Percentiles rank a stretch among this genome's conserved stretches.
Conservation (phyloP, 2,888 invertebrate genomes). For the Microdon myrmicae region DNA sequence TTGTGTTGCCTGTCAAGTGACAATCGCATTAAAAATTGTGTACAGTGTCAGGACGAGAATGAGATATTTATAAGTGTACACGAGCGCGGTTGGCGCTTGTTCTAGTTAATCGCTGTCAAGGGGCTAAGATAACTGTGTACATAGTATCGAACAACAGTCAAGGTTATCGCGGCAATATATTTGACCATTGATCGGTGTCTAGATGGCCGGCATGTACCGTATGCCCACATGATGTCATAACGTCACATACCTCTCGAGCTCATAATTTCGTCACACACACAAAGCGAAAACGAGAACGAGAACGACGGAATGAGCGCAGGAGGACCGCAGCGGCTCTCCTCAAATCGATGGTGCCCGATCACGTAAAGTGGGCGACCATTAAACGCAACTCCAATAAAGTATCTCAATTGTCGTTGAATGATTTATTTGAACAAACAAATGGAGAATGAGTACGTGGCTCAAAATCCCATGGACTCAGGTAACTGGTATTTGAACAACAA, state of each 20-base stretch:
- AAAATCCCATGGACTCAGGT: not conserved
- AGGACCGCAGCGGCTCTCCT: not conserved
- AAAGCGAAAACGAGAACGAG: slow-evolving; percentile 12
- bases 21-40: slow-evolving; percentile 55
- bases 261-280: slow-evolving; percentile 11
- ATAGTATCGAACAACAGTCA: slow-evolving; percentile 6
- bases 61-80: slow-evolving; percentile 28
- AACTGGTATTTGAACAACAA: slow-evolving; percentile 23
- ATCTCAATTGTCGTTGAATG: slow-evolving; percentile 26
- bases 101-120: slow-evolving; percentile 36
- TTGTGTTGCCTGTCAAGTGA: slow-evolving; percentile 55
- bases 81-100: slow-evolving; percentile 36
- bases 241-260: slow-evolving; percentile 6
- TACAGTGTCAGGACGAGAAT: slow-evolving; percentile 37
- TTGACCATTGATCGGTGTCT: slow-evolving; percentile 3
- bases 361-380: slow-evolving; percentile 24
- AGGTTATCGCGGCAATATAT: not conserved
- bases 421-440: slow-evolving; percentile 21
- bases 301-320: not conserved
- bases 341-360: no score
- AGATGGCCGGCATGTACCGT: not conserved
- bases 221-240: slow-evolving; percentile 11
- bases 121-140: slow-evolving; percentile 15
- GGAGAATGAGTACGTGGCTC: slow-evolving; percentile 1
- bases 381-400: slow-evolving; percentile 31